These are phyloP conservation scores for Drosophila fuyamai DNA, from an alignment of 1,140 invertebrate genomes.

Conservation along the genomic window DNA sequence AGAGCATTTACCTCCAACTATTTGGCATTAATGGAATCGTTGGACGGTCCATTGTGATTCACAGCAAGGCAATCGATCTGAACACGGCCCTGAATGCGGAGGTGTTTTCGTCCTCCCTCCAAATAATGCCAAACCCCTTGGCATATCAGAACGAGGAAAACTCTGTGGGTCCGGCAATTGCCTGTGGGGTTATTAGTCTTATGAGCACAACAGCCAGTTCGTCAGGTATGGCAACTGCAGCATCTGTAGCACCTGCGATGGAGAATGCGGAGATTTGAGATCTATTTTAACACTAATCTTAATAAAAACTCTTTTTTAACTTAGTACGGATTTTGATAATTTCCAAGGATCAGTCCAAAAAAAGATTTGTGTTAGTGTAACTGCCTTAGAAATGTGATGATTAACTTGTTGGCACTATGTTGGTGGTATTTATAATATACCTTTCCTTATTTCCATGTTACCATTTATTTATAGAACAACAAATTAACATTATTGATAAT, in stretches of 20 bases:
- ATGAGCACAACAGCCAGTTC: constrained; percentile 55
- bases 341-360: neutral
- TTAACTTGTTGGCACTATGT: too few relatives aligned
- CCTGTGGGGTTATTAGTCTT: constrained; percentile 81
- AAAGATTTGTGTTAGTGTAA: neutral
- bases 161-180: constrained; percentile 68
- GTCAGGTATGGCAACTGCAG: constrained; percentile 5
- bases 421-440: too few relatives aligned
- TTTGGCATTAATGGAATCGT: constrained; percentile 83
- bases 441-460: too few relatives aligned
- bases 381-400: too few relatives aligned
- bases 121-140: constrained; percentile 62
- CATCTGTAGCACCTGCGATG: neutral
- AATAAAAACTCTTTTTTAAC: constrained; percentile 19
- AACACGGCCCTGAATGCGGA: constrained; percentile 79
- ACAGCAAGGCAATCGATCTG: constrained; percentile 81
- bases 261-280: constrained; percentile 24
- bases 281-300: constrained; percentile 1
- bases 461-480: too few relatives aligned
- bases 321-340: neutral
- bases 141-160: constrained; percentile 82
- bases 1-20: constrained; percentile 71
- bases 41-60: constrained; percentile 79
- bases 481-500: too few relatives aligned
- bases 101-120: constrained; percentile 72